Percentiles rank a stretch among this genome's conserved stretches.
Conservation (phyloP, 1,140 invertebrate species). For the Meteorus sp. region DNA sequence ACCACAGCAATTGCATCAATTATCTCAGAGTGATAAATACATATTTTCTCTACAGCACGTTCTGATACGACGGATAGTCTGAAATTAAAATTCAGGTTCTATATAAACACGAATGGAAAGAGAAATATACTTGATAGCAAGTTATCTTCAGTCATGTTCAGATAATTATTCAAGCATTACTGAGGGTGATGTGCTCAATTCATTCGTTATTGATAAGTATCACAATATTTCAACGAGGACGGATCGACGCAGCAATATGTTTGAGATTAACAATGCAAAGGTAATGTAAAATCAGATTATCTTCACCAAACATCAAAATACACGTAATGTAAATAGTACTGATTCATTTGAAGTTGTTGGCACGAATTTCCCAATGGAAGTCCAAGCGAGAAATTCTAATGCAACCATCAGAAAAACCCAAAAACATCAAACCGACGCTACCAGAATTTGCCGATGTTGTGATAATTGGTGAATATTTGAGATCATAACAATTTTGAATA, state of each 20-base stretch:
- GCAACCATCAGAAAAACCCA: conserved; percentile 19
- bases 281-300: no score
- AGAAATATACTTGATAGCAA: conserved; percentile 1
- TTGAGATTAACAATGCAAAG: no score
- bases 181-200: no score
- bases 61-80: background rate
- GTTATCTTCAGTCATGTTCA: no score
- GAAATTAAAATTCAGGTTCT: background rate
- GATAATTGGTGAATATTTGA: conserved; percentile 47
- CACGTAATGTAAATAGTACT: no score
- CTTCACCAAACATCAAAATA: no score
- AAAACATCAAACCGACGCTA: conserved; percentile 24
- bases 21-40: background rate
- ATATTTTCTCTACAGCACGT: background rate
- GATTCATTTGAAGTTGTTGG: conserved; percentile 15
- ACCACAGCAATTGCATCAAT: background rate
- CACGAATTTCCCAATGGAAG: conserved; percentile 11
- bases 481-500: background rate
- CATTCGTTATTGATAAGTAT: no score
- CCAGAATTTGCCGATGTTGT: conserved; percentile 53
- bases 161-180: no score
- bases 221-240: no score
- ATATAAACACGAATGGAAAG: background rate
- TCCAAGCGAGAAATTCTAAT: conserved; percentile 26
- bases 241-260: no score